phyloP scores from a whole-genome alignment of 2,797 vertebrate genomes.

The Enteromius thamalakanensis region DNA sequence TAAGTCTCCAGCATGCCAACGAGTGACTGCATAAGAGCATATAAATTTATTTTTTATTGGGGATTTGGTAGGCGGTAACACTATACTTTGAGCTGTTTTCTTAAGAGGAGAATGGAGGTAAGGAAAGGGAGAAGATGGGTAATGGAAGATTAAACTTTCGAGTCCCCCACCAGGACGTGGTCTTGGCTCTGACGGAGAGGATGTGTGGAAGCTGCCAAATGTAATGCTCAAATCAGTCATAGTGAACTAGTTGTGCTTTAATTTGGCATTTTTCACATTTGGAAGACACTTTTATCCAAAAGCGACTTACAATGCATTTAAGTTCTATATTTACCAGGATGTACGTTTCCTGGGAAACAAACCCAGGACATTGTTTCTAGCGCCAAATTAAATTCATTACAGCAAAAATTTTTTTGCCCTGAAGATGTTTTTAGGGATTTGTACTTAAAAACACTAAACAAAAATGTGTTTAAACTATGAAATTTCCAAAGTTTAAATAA shows the following conservation, averaged over 20 bases:
- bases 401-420: not conserved
- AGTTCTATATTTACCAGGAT: slow-evolving; percentile 12
- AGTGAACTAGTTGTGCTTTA: slow-evolving; percentile 20
- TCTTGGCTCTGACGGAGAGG: slow-evolving; percentile 48
- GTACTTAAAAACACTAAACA: not conserved
- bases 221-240: slow-evolving; percentile 40
- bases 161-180: slow-evolving; percentile 30
- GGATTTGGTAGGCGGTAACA: slow-evolving; percentile 72
- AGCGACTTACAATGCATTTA: slow-evolving; percentile 9
- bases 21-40: slow-evolving; percentile 71
- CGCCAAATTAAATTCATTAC: not conserved
- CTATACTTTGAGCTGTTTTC: slow-evolving; percentile 67
- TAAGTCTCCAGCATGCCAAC: slow-evolving; percentile 64
- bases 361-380: not conserved
- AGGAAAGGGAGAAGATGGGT: slow-evolving; percentile 56
- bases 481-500: not conserved
- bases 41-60: slow-evolving; percentile 71
- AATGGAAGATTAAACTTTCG: slow-evolving; percentile 57
- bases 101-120: slow-evolving; percentile 55
- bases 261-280: slow-evolving; percentile 24
- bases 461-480: not conserved
- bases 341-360: not conserved
- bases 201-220: slow-evolving; percentile 29
- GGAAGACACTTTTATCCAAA: slow-evolving; percentile 2
- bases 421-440: not conserved